Evolutionary conservation across 2,888 invertebrate species (phyloP).

Genomic region (Linnaemya tessellans): DNA sequence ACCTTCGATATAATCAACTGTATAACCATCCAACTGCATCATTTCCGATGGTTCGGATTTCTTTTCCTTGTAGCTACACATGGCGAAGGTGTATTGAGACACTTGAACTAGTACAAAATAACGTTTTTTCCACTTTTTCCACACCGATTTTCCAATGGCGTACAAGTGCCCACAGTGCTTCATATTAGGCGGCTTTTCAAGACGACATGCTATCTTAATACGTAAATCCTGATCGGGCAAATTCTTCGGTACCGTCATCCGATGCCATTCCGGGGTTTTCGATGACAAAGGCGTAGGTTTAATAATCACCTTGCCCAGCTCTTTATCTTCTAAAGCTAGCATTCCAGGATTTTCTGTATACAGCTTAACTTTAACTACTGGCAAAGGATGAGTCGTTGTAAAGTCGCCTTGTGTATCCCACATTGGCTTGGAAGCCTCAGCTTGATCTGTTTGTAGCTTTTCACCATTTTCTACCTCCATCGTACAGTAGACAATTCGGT

Average conservation of each 20-base stretch:
- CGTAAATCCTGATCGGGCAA: constrained; percentile 96
- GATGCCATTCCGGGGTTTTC: constrained; percentile 98
- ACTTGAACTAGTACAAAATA: constrained; percentile 99
- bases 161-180: constrained; percentile 98
- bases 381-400: constrained; percentile 98
- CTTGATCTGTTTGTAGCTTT: constrained; percentile 99
- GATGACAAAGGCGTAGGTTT: constrained; percentile 94
- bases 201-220: constrained; percentile 98
- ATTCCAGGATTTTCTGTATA: constrained; percentile 99
- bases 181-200: constrained; percentile 99
- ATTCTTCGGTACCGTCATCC: constrained; percentile 97
- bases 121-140: constrained; percentile 99
- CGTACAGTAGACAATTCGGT: constrained; percentile 99
- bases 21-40: constrained; percentile 99
- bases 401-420: constrained; percentile 99
- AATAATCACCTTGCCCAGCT: constrained; percentile 95
- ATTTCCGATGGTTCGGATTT: constrained; percentile 99
- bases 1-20: constrained; percentile 99
- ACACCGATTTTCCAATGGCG: constrained; percentile 97
- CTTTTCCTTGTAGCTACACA: constrained; percentile 99
- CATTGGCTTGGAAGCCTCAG: constrained; percentile 99
- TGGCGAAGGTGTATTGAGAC: constrained; percentile 99
- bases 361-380: constrained; percentile 98
- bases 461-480: constrained; percentile 99
- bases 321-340: constrained; percentile 99